phyloP scores from a whole-genome alignment of 2,888 invertebrate genomes.

The Andrena dorsata region DNA sequence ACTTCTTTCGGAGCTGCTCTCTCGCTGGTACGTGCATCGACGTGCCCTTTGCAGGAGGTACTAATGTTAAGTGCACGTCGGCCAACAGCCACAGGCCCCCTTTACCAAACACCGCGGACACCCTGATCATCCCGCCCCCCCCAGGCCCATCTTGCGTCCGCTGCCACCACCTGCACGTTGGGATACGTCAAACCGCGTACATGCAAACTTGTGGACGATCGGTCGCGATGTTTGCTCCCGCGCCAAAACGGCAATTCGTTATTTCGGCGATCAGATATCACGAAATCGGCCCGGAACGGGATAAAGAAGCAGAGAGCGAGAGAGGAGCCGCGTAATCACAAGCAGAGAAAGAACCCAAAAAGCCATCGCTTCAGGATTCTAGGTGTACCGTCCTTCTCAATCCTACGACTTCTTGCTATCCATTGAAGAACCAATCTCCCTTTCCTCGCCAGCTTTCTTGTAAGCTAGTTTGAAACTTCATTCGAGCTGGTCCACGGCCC shows the following conservation, averaged over 20 bases:
- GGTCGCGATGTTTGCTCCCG: conserved; percentile 80
- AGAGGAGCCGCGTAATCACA: conserved; percentile 53
- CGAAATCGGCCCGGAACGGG: conserved; percentile 76
- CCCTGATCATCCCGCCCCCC: conserved; percentile 49
- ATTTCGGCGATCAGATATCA: conserved; percentile 77
- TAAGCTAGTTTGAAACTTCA: conserved; percentile 2
- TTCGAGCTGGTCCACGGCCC: background rate
- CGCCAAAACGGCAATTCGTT: conserved; percentile 80
- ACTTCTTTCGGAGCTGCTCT: conserved; percentile 74
- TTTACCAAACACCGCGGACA: conserved; percentile 60
- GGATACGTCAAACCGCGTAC: conserved; percentile 67
- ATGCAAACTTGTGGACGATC: conserved; percentile 79
- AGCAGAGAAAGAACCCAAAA: conserved; percentile 62
- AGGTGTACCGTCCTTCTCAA: conserved; percentile 19
- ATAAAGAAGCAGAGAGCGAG: conserved; percentile 51
- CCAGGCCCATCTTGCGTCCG: conserved; percentile 43
- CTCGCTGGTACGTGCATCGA: conserved; percentile 71
- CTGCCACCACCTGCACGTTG: conserved; percentile 70
- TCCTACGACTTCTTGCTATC: conserved; percentile 23
- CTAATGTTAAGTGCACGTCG: conserved; percentile 76
- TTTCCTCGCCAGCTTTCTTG: conserved; percentile 1
- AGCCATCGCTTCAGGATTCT: conserved; percentile 79
- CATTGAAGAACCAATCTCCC: conserved; percentile 7
- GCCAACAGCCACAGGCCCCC: conserved; percentile 47
- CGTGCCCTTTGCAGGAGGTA: conserved; percentile 74